Conservation (phyloP, 2,888 invertebrate genomes). For the Hylaea fasciaria region DNA sequence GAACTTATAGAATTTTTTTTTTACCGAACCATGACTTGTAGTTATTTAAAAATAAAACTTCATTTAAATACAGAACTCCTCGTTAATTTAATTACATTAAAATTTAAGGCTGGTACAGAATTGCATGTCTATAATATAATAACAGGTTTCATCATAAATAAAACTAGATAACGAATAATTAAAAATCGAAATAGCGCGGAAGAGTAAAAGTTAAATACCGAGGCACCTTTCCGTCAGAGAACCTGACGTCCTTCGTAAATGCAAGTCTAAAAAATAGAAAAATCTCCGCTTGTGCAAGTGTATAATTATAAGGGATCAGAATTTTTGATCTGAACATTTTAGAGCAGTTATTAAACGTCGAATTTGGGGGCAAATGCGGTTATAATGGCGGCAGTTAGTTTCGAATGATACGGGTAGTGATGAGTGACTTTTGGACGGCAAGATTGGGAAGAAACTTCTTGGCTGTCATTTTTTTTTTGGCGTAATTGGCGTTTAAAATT, state of each 20-base stretch:
- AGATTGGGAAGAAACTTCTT: constrained; percentile 30
- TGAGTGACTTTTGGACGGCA: constrained; percentile 32
- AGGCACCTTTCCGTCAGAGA: constrained; percentile 50
- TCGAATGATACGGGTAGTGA: constrained; percentile 64
- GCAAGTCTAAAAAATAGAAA: constrained; percentile 65
- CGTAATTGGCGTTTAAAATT: constrained; percentile 1
- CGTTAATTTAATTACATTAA: no score
- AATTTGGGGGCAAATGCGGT: constrained; percentile 78
- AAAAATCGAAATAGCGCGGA: constrained; percentile 54
- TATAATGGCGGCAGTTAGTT: constrained; percentile 73
- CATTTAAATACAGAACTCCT: no score
- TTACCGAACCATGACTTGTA: no score
- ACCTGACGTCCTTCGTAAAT: constrained; percentile 58
- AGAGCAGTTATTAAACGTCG: constrained; percentile 73
- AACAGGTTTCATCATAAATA: constrained; percentile 27
- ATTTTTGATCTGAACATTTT: constrained; percentile 63
- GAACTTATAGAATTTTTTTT: no score
- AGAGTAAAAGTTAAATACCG: constrained; percentile 58
- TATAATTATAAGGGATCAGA: constrained; percentile 83
- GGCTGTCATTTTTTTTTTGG: constrained; percentile 21
- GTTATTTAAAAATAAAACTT: no score
- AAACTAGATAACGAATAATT: constrained; percentile 54
- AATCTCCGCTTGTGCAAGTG: constrained; percentile 66
- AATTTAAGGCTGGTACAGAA: background rate
- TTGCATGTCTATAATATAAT: constrained; percentile 1